These are phyloP conservation scores for Scomber japonicus DNA, from an alignment of 2,113 vertebrate species.

Conservation along the genomic window DNA sequence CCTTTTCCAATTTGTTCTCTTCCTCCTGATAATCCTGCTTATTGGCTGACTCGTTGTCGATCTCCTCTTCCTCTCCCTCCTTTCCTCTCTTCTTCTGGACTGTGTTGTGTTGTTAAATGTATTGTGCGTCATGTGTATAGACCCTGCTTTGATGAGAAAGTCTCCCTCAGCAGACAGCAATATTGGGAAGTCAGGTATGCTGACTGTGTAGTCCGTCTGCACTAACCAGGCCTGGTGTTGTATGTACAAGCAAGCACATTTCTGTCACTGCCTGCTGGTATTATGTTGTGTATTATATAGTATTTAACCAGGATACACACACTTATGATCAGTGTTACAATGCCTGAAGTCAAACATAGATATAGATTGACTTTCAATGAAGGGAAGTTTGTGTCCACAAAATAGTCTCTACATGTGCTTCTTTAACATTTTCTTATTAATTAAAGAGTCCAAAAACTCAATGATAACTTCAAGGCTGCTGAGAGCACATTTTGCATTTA, in stretches of 20 bases:
- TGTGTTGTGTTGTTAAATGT: conserved; percentile 51
- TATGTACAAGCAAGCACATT: conserved; percentile 42
- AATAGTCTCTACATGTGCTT: not conserved
- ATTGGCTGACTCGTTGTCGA: conserved; percentile 29
- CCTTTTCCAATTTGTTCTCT: conserved; percentile 18
- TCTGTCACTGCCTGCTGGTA: conserved; percentile 54
- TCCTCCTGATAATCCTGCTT: conserved; percentile 20
- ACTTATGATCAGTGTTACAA: conserved; percentile 12
- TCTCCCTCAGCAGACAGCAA: conserved; percentile 83
- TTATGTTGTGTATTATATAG: conserved; percentile 1
- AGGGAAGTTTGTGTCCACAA: not conserved
- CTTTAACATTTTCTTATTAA: not conserved
- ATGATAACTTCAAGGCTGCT: not conserved
- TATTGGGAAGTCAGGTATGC: conserved; percentile 87
- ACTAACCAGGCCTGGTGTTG: conserved; percentile 57
- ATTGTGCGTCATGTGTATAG: conserved; percentile 69
- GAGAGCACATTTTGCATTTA: not conserved
- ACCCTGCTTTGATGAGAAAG: conserved; percentile 86
- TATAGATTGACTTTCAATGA: too few relatives aligned
- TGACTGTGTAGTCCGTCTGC: conserved; percentile 40
- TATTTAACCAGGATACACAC: conserved; percentile 25
- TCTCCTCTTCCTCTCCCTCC: conserved; percentile 51
- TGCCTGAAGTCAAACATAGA: conserved; percentile 5
- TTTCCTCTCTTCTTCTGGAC: conserved; percentile 45
- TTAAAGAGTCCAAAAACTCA: not conserved